Evolutionary conservation across 2,113 vertebrate genomes (phyloP).

Genomic region (Vicugna pacos): DNA sequence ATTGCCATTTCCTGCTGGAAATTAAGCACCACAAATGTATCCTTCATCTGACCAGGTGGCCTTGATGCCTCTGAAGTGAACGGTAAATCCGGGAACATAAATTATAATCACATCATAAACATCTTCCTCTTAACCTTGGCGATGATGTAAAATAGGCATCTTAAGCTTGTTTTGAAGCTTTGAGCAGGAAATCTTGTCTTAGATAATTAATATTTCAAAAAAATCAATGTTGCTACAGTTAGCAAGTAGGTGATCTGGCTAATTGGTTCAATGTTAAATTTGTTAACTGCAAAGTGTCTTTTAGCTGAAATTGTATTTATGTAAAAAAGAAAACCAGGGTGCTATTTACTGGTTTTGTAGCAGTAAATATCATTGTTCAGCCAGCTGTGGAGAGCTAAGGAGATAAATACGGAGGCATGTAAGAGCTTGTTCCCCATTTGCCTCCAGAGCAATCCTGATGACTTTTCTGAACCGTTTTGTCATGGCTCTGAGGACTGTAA

Average conservation of each 20-base stretch:
- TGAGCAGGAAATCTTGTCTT: conserved; percentile 38
- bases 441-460: neutral
- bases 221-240: neutral
- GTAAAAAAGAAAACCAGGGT: neutral
- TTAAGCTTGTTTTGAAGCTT: conserved; percentile 46
- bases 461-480: neutral
- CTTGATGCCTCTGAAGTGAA: neutral
- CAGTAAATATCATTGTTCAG: neutral
- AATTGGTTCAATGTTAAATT: conserved; percentile 48
- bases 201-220: conserved; percentile 63
- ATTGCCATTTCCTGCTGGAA: conserved; percentile 23
- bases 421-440: neutral
- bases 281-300: neutral
- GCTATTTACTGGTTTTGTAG: neutral
- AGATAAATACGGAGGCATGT: neutral
- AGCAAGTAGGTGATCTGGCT: conserved; percentile 35
- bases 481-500: neutral
- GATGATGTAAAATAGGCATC: neutral
- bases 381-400: neutral
- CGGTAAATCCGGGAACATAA: neutral
- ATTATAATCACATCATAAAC: neutral
- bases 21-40: neutral
- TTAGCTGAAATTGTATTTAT: neutral
- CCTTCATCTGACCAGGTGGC: conserved; percentile 32
- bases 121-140: conserved; percentile 50